Evolutionary conservation across 2,888 invertebrate genomes (phyloP).

Genomic region (Trichopoda pennipes): DNA sequence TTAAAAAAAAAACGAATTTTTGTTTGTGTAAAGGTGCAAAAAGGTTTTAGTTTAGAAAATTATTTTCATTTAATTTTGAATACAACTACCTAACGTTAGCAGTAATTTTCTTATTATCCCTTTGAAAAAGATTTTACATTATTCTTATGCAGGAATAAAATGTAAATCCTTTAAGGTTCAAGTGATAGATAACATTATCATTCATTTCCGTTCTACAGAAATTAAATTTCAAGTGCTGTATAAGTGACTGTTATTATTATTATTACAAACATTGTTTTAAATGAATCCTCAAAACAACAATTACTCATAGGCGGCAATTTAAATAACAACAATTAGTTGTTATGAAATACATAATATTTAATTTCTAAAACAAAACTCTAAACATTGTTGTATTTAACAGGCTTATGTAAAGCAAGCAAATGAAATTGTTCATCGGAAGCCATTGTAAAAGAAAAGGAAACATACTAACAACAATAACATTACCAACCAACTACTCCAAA

Average conservation of each 20-base stretch:
- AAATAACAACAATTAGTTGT: background rate
- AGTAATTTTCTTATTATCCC: too few species aligned
- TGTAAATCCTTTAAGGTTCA: conserved; percentile 14
- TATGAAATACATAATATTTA: background rate
- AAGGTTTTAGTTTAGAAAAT: too few species aligned
- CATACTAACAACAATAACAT: background rate
- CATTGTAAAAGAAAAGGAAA: conserved; percentile 47
- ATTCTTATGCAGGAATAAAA: too few species aligned
- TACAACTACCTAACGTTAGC: too few species aligned
- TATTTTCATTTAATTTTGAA: too few species aligned
- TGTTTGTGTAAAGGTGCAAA: too few species aligned
- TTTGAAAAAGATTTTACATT: too few species aligned
- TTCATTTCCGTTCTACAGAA: conserved; percentile 38
- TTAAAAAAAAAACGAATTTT: too few species aligned
- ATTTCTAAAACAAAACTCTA: background rate
- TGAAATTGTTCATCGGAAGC: conserved; percentile 16
- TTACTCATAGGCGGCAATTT: conserved; percentile 8
- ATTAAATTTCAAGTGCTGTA: conserved; percentile 18
- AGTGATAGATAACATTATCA: background rate
- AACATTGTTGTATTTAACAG: background rate
- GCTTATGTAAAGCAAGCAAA: background rate
- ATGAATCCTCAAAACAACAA: conserved; percentile 9
- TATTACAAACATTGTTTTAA: background rate
- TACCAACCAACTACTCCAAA: conserved; percentile 13
- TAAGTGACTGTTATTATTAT: background rate